A percentile compares a stretch with the other conserved stretches of the same genome.
phyloP scores from a whole-genome alignment of 1,140 invertebrate species.

The Cherax destructor region DNA sequence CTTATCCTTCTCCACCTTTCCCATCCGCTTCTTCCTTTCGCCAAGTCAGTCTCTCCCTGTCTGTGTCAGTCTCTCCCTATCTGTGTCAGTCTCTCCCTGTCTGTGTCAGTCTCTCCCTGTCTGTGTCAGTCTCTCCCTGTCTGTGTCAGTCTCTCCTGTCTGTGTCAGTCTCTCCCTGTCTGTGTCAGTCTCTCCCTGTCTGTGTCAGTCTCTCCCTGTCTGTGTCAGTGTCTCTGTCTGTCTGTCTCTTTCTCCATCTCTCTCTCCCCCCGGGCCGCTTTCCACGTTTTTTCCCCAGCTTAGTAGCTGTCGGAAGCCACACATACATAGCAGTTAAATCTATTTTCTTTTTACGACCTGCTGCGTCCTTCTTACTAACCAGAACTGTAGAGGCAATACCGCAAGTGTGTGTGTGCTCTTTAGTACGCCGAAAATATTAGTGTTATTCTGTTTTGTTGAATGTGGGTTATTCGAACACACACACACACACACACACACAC shows the following conservation, averaged over 20 bases:
- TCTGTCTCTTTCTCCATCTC: background rate
- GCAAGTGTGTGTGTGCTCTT: no score
- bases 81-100: background rate
- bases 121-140: background rate
- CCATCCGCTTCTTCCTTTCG: background rate
- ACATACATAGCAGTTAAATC: no score
- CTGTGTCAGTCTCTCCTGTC: no score
- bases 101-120: background rate
- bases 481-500: slow-evolving; percentile 12
- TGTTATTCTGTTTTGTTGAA: background rate
- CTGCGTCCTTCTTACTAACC: no score
- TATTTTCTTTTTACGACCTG: no score
- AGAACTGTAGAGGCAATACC: no score
- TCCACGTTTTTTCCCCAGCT: background rate
- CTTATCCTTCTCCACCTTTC: background rate
- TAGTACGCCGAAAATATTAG: background rate
- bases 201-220: no score
- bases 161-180: no score
- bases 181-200: no score
- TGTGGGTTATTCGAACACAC: background rate
- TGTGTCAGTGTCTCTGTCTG: no score
- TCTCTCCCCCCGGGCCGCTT: background rate
- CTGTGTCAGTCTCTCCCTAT: no score
- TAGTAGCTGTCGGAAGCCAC: no score
- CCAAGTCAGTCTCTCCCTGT: background rate